Evolutionary conservation across 2,113 vertebrate species (phyloP), one percentile per base, ranked within the genome.

Genomic region (Stegostoma tigrinum): DNA sequence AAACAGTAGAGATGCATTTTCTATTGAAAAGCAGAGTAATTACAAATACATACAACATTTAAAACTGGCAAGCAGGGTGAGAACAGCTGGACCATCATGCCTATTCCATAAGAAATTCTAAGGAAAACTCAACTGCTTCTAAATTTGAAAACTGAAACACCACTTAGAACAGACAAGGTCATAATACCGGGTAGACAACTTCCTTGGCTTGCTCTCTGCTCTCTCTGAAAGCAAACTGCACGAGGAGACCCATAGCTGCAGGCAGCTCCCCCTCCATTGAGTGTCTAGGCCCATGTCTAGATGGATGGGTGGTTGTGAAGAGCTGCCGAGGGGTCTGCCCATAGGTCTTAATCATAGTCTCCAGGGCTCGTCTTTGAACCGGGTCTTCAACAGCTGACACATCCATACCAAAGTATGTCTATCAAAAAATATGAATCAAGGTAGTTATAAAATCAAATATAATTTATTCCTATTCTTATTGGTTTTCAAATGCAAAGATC

Each of bases 341-440:
- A 0, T 99, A 99, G 0, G 99, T 99, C 97, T 99, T 99, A 96
- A 99, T 99, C 99, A 99, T 99, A 38, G 99, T 99, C 97, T 99
- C 99, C 86, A 99, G 97, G 2, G 99, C 99, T 80, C 99, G 98
- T 87, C 99, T 98, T 97, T 99, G 99, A 91, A 99, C 99, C 0
- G 99, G 98, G 96, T 99, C 99, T 97, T 99, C 99, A 48, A 99
- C 99, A 19, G 99, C 98, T 52, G 99, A 99, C 45, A 99, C 99
- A 89, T 99, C 99, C 99, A 99, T 99, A 70, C 99, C 99, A 96
- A 99, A 99, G 96, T 99, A 99, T 0, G 99, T 99, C 99, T 99
- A 97, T 1, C 96, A 91, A 0, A 0, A 80, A 75, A 96, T 52
- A 95, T 67, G 89, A n/a, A 93, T n/a, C 21, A 67, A 66, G 34